A percentile compares a stretch with the other conserved stretches of the same genome.
phyloP scores from a whole-genome alignment of 2,113 vertebrate genomes.

The Plectropomus leopardus region DNA sequence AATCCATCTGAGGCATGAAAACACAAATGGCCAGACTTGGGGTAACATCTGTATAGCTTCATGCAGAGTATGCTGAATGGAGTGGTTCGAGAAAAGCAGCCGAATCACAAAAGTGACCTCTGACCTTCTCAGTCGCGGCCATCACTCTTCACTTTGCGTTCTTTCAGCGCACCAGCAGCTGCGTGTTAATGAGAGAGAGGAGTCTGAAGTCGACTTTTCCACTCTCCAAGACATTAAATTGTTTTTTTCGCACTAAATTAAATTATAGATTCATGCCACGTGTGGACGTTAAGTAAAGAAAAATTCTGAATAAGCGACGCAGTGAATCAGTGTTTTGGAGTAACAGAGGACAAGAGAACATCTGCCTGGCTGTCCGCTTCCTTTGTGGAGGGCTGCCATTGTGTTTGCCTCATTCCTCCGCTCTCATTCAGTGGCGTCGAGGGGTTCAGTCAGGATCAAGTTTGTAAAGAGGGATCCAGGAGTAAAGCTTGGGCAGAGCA shows the following conservation, averaged over 20 bases:
- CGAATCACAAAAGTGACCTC: slow-evolving; percentile 53
- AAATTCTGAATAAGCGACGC: not conserved
- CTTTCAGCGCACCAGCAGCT: slow-evolving; percentile 45
- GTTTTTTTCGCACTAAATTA: not conserved
- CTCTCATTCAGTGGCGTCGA: slow-evolving; percentile 49
- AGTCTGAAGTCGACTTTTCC: slow-evolving; percentile 20
- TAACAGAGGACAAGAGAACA: slow-evolving; percentile 51
- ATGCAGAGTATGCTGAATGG: slow-evolving; percentile 36
- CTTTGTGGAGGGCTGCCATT: slow-evolving; percentile 62
- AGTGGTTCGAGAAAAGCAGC: slow-evolving; percentile 2
- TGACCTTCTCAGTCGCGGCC: slow-evolving; percentile 31
- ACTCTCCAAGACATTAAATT: slow-evolving; percentile 6
- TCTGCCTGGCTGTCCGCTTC: slow-evolving; percentile 52
- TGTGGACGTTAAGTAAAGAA: not conserved
- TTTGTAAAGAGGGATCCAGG: slow-evolving; percentile 69
- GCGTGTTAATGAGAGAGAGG: slow-evolving; percentile 22
- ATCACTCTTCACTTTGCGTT: slow-evolving; percentile 12
- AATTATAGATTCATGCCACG: slow-evolving; percentile 11
- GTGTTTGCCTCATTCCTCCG: slow-evolving; percentile 67
- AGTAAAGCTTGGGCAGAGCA: slow-evolving; percentile 42
- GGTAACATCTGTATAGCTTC: slow-evolving; percentile 60
- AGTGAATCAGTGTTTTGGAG: slow-evolving; percentile 12
- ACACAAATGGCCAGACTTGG: not conserved
- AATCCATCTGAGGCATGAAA: slow-evolving; percentile 54
- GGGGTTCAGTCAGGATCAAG: slow-evolving; percentile 67